A percentile compares a stretch with the other conserved stretches of the same genome.
Evolutionary conservation across 2,888 invertebrate species (phyloP).

Genomic region (Thysanoteuthis rhombus): DNA sequence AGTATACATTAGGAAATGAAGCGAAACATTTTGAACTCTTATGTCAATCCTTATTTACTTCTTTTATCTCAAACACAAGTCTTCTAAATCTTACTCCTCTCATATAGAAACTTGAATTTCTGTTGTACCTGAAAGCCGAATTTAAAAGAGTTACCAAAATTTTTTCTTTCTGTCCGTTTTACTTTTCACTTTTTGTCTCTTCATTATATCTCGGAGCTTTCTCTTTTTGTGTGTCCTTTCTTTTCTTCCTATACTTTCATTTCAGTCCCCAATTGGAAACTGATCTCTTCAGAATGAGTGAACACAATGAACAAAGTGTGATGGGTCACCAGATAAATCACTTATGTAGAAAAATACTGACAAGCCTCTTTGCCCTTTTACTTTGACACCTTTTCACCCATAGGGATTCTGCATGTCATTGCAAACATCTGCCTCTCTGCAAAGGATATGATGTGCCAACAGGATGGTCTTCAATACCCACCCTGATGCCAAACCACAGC

Average conservation of each 20-base stretch:
- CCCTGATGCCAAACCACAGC: not conserved
- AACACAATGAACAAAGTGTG: not conserved
- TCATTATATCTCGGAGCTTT: not conserved
- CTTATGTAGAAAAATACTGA: not conserved
- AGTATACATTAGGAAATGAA: no score
- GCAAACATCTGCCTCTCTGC: slow-evolving; percentile 22
- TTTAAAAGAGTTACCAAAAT: not conserved
- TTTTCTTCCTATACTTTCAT: not conserved
- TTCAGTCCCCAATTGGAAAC: not conserved
- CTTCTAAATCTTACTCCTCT: no score
- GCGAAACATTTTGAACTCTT: no score
- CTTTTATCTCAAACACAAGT: no score
- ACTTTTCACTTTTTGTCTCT: not conserved
- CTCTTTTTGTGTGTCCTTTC: not conserved
- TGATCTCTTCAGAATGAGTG: not conserved
- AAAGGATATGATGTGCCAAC: not conserved
- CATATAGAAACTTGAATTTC: no score
- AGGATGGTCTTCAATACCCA: not conserved
- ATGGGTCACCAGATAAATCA: slow-evolving; percentile 22
- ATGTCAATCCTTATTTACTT: no score
- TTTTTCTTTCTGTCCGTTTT: not conserved
- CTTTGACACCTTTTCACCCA: slow-evolving; percentile 21
- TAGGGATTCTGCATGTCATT: slow-evolving; percentile 22
- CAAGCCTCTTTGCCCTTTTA: slow-evolving; percentile 21
- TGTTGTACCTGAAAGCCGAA: not conserved